Evolutionary conservation across 2,888 invertebrate species (phyloP).

Genomic region (Andricus curvator): DNA sequence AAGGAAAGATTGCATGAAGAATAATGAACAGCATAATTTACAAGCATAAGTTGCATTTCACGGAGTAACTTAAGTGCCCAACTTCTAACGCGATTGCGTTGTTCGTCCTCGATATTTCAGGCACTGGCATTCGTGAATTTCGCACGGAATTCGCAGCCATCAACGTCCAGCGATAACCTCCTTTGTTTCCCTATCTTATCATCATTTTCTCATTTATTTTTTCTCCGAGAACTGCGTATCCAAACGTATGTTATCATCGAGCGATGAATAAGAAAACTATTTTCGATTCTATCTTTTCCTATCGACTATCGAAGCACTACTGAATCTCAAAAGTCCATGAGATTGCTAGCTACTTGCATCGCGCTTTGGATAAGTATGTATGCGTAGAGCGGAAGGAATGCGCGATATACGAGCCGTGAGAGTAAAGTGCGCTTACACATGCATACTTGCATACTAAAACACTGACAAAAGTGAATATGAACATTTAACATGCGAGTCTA

Average conservation of each 20-base stretch:
- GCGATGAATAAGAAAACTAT: neutral
- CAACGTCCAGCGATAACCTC: constrained; percentile 1
- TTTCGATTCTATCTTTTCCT: neutral
- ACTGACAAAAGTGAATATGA: constrained; percentile 31
- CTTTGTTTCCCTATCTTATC: constrained; percentile 1
- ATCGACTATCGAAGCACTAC: neutral
- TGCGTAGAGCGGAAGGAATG: constrained; percentile 29
- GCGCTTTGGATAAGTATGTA: constrained; percentile 12
- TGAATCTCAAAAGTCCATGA: constrained; percentile 14
- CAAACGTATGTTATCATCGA: neutral
- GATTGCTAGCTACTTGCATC: constrained; percentile 24
- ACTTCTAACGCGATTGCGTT: constrained; percentile 20
- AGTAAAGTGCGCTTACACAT: neutral
- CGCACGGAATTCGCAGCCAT: constrained; percentile 5
- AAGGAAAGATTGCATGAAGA: neutral
- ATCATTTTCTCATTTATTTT: neutral
- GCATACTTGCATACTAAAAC: constrained; percentile 20
- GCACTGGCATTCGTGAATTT: constrained; percentile 6
- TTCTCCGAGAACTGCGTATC: neutral
- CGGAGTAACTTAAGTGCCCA: neutral
- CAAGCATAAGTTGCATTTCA: constrained; percentile 1
- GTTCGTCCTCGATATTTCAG: constrained; percentile 22
- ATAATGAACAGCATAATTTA: neutral
- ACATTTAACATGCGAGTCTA: constrained; percentile 16
- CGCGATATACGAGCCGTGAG: constrained; percentile 28